Conservation (phyloP, 2,888 invertebrate genomes). For the Automeris io region DNA sequence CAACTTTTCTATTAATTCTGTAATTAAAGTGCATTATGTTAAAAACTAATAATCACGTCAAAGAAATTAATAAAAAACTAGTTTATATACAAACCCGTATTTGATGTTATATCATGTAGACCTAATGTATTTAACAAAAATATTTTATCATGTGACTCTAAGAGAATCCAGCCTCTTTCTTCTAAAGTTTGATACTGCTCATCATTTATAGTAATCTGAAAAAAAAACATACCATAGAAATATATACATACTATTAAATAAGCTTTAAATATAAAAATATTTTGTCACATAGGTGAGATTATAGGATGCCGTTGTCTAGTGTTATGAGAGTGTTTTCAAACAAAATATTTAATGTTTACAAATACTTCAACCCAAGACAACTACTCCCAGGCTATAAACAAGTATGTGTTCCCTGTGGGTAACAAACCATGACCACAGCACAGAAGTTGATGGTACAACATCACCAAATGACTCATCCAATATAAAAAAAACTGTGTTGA, state of each 20-base stretch:
- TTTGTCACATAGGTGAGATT: neutral
- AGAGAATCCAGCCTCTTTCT: slow-evolving; percentile 61
- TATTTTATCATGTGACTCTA: slow-evolving; percentile 53
- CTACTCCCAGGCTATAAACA: too few species aligned
- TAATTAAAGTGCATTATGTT: slow-evolving; percentile 17
- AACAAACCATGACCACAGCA: too few species aligned
- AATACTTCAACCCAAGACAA: too few species aligned
- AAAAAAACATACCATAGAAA: too few species aligned
- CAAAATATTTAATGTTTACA: too few species aligned
- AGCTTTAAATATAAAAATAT: too few species aligned
- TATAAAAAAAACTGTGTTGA: too few species aligned
- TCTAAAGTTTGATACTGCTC: slow-evolving; percentile 56
- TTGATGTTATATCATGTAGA: slow-evolving; percentile 56
- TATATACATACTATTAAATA: too few species aligned
- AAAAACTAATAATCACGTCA: neutral
- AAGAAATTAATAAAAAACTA: neutral
- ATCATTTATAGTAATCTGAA: slow-evolving; percentile 55
- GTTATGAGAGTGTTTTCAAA: slow-evolving; percentile 3
- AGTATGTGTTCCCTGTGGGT: too few species aligned
- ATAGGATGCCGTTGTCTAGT: slow-evolving; percentile 4
- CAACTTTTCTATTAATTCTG: slow-evolving; percentile 49
- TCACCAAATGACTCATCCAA: too few species aligned
- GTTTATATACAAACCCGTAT: slow-evolving; percentile 38
- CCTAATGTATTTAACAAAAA: slow-evolving; percentile 55
- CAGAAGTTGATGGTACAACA: too few species aligned